Evolutionary conservation across 1,140 invertebrate species (phyloP), one percentile per base, ranked within the genome.

Genomic region (Atta texana): DNA sequence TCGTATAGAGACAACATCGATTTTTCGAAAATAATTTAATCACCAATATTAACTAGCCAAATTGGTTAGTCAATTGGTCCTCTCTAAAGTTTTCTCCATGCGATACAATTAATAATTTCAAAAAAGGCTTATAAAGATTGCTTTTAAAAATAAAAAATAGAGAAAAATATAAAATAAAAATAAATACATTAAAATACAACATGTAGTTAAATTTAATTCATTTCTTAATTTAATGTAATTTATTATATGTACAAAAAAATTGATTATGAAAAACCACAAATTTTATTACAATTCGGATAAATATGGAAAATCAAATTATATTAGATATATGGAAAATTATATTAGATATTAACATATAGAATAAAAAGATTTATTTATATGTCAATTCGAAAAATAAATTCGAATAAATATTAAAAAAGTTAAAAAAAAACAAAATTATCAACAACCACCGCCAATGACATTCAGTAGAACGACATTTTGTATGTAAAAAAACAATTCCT

Each of bases 11-110:
- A n/a, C 28, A 21, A 39, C 12, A 57, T 74, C 21, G 18, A 74
- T 57, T 74, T 57, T 74, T 34, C 28, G 24, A 57, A 57, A 74
- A 34, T 57, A 74, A 57, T 57, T 53, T 57, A 2, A 57, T 21
- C 7, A 31, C 2, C 49, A n/a, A 18, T 31, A 72, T 21, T 68
- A 44, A 74, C 7, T 34, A 10, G 3, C 1, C 2, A 57, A 18
- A 74, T 57, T 74, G 28, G 6, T 5, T 39, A 57, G 24, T 0
- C 24, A 24, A 24, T 24, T 24, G 24, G 24, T 57, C 39, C 18
- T 39, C 28, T 39, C n/a, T 74, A 10, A 74, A 74, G 1, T 57
- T 66, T 39, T 39, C 7, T 7, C 8, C 2, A 3, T n/a, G 16
- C 31, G 34, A 66, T 28, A 63, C 31, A 16, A 66, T 66, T 66